Percentiles rank a stretch among this genome's conserved stretches.
Conservation (phyloP, 2,888 invertebrate species). For the Rhopalosiphum nymphaeae region DNA sequence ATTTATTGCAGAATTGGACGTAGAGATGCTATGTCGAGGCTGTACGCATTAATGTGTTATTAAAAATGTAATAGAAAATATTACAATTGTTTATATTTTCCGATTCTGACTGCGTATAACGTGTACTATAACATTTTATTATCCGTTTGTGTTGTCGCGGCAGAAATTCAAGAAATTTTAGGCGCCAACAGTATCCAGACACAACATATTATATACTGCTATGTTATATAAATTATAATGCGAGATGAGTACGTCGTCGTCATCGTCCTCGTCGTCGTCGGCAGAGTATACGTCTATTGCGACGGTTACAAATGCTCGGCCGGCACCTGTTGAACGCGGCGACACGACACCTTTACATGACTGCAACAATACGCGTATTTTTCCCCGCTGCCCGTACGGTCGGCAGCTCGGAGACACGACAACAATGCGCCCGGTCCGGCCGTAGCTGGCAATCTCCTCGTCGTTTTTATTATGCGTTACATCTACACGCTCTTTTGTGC, state of each 20-base stretch:
- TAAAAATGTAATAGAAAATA: neutral
- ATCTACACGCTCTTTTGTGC: neutral
- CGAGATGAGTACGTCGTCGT: neutral
- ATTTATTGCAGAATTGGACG: neutral
- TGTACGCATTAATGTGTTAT: neutral
- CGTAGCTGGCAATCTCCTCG: neutral
- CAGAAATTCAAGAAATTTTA: neutral
- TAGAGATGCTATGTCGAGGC: neutral
- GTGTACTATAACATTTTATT: neutral
- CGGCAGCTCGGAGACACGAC: neutral
- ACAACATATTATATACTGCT: neutral
- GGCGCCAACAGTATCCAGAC: neutral
- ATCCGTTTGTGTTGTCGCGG: neutral
- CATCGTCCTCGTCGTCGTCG: neutral
- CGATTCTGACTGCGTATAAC: neutral
- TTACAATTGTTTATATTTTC: neutral
- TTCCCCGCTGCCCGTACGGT: neutral
- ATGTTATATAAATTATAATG: neutral
- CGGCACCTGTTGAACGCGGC: conserved; percentile 3
- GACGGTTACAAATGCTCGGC: neutral
- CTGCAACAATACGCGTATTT: neutral
- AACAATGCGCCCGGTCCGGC: neutral
- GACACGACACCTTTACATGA: conserved; percentile 1
- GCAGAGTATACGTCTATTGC: neutral
- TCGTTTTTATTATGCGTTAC: neutral